Evolutionary conservation across 2,113 vertebrate species (phyloP), one percentile per base, ranked within the genome.

Genomic region (Xiphophorus couchianus): DNA sequence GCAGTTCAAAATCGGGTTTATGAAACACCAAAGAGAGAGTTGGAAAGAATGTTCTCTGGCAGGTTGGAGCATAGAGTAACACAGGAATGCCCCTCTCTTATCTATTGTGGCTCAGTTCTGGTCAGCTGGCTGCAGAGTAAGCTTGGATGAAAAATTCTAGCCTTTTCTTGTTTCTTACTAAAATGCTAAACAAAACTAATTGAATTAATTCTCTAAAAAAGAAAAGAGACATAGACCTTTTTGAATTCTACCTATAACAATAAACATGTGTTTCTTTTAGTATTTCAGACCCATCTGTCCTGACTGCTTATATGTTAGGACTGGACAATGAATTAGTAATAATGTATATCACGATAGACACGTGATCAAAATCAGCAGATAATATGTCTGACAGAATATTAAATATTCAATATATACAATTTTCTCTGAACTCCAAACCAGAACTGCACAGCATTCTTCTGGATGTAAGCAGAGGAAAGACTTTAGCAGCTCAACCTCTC

Each of bases 231-330:
- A 1, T 3, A 19, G 19, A 31, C 19, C 29, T 15, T 63, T 4
- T 13, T 69, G 31, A 61, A 60, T 35, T 27, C 51, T 27, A 22
- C 19, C 8, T 7, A 66, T 51, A 54, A 58, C 14, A 58, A 4
- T 27, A 30, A 28, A 11, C 25, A 61, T 28, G 28, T 42, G 27
- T 51, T 39, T 33, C 28, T 31, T 12, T 8, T 19, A 0, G 1
- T n/a, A 35, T 69, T 42, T 27, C 25, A 48, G 8, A 27, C 30
- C 29, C 61, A 70, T n/a, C 42, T 77, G 61, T 60, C 69, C 31
- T 33, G 62, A 31, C 60, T 76, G 33, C 9, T 35, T 35, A 10
- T 37, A 37, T 2, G 0, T 37, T 37, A 37, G 2, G 10, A 37
- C 35, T 37, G 35, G 35, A 37, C 35, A 12, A 11, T 37, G 12